Evolutionary conservation across 2,888 invertebrate genomes (phyloP), one percentile per base, ranked within the genome.

Genomic region (Cenopis cana): DNA sequence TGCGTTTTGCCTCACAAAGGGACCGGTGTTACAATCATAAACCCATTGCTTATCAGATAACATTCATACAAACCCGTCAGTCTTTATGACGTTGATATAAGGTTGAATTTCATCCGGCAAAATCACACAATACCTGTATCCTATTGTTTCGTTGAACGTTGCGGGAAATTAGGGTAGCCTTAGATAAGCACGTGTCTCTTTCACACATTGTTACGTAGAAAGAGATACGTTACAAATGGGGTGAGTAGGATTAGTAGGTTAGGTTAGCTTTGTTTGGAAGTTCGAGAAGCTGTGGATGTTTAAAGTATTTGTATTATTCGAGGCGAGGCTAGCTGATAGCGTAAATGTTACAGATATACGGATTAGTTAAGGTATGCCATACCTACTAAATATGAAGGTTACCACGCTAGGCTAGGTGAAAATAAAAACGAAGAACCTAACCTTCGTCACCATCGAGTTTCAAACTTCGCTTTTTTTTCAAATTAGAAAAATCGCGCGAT

Each of bases 1-100:
- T 88, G 79, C 75, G 70, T 73, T 74, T 75, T 76, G 73, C 70
- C 73, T 75, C 75, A 84, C 85, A 90, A 89, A 88, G 81, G 74
- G 18, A 72, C 83, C 85, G 85, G 71, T 74, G 76, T 74, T 75
- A 76, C 74, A 57, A 76, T 77, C 46, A 24, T 66, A 64, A 69
- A 69, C n/a, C 33, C 33, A 33, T 20, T 14, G 6, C 3, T 61
- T 61, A 61, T 14, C 60, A 14, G 71, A 67, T 67, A 67, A 17
- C 61, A 61, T 61, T 67, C 60, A 55, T 33, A 41, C 4, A 41
- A 14, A 4, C n/a, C n/a, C 8, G 46, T n/a, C 46, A 46, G 46
- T 46, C n/a, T 46, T 46, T 14, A 46, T 46, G 46, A 46, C 46
- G n/a, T 46, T 1, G 8, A 8, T 4, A 46, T 46, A n/a, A 46